Percentiles rank a stretch among this genome's conserved stretches.
Conservation (phyloP, 2,888 invertebrate species). For the Craniophora ligustri region DNA sequence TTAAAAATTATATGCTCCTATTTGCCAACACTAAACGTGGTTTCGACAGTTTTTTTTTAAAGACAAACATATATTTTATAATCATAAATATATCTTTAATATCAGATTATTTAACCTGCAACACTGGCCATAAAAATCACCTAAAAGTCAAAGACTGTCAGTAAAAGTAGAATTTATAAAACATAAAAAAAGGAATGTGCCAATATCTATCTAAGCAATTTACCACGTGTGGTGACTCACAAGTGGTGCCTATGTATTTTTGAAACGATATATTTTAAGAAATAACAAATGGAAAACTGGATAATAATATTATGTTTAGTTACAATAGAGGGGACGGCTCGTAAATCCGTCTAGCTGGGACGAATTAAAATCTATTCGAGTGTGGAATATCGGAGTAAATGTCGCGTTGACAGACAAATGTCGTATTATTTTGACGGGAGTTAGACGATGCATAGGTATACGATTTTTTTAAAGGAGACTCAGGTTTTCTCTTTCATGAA, state of each 20-base stretch:
- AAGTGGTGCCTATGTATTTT: conserved; percentile 35
- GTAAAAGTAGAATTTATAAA: conserved; percentile 46
- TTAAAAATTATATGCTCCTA: neutral
- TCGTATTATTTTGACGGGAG: conserved; percentile 66
- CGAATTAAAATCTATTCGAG: conserved; percentile 73
- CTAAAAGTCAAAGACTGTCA: conserved; percentile 49
- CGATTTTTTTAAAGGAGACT: conserved; percentile 19
- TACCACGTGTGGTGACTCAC: conserved; percentile 37
- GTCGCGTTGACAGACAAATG: conserved; percentile 71
- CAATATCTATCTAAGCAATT: conserved; percentile 47
- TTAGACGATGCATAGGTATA: conserved; percentile 58
- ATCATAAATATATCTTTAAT: conserved; percentile 34
- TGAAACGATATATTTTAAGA: conserved; percentile 45
- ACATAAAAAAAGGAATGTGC: conserved; percentile 49
- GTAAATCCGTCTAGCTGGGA: conserved; percentile 76
- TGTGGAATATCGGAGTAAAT: conserved; percentile 65
- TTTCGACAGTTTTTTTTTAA: conserved; percentile 12
- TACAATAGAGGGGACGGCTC: conserved; percentile 71
- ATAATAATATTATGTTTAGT: conserved; percentile 73
- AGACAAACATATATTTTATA: conserved; percentile 22
- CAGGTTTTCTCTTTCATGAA: conserved; percentile 7
- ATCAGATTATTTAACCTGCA: conserved; percentile 37
- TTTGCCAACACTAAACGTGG: conserved; percentile 3
- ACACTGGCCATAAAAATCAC: conserved; percentile 43
- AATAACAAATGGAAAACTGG: conserved; percentile 66